Evolutionary conservation across 2,888 invertebrate genomes (phyloP), one percentile per base, ranked within the genome.

Genomic region (Morinoia aosen): DNA sequence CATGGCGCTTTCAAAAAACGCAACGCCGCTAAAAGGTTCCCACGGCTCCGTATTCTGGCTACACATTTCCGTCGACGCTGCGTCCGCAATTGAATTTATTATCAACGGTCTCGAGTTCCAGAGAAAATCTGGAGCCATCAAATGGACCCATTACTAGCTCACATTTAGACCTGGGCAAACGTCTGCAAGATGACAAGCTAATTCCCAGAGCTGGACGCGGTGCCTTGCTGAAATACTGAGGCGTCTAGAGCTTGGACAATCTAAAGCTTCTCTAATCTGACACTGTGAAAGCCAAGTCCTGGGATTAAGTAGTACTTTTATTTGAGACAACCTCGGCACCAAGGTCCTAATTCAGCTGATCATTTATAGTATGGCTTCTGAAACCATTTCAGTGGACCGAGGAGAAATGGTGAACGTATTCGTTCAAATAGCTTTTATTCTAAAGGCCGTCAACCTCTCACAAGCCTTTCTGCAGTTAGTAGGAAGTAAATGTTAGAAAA

Each of bases 91-190:
- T 90, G 40, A 90, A 90, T 48, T 90, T 90, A 48, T 90, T 48
- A 40, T 90, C 90, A 90, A 40, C 48, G 90, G 90, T 39, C 40
- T 48, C 48, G 90, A 90, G 48, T 90, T 40, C 39, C 90, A 40
- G 48, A 90, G 90, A 90, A 90, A 90, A 48, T 90, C 90, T 40
- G 90, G 40, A 90, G 8, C 39, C 90, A 90, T 90, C 39, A 90
- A 90, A 90, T 90, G 90, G 90, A 40, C 90, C 90, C 90, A 90
- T 90, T 90, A 90, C 40, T 90, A 90, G 90, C 90, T 90, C 90
- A 90, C 90, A 90, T 90, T 90, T 90, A 90, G 40, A 48, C 48
- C 90, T 48, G 90, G 40, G 48, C 90, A 48, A 48, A 90, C 90
- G 90, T 90, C 90, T 48, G 40, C 1, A 40, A 90, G 90, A 90